These are phyloP conservation scores for Antheraea assamensis DNA, from an alignment of 2,888 invertebrate species.

Conservation along the genomic window DNA sequence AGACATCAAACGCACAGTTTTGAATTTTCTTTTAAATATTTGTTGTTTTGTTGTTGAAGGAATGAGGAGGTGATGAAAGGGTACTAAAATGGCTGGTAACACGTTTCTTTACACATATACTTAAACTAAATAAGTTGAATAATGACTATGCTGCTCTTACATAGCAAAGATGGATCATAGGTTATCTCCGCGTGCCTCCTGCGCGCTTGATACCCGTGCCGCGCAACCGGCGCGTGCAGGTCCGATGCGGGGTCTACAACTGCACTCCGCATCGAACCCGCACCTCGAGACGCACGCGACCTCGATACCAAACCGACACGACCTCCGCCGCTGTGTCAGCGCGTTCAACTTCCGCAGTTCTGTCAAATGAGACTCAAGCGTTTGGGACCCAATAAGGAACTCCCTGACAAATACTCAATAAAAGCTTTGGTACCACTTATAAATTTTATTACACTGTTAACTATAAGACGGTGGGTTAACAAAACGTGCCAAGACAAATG, in stretches of 20 bases:
- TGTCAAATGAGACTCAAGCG: constrained; percentile 29
- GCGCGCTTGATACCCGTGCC: constrained; percentile 85
- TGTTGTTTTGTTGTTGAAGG: too few relatives aligned
- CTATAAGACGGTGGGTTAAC: too few relatives aligned
- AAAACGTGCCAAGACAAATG: too few relatives aligned
- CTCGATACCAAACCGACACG: constrained; percentile 43
- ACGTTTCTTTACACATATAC: too few relatives aligned
- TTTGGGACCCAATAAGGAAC: not conserved
- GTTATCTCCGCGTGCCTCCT: constrained; percentile 79
- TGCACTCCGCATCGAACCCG: constrained; percentile 41
- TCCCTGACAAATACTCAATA: not conserved
- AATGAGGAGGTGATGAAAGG: too few relatives aligned
- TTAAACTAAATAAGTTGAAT: too few relatives aligned
- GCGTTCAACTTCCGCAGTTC: constrained; percentile 65
- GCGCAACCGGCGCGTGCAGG: constrained; percentile 83
- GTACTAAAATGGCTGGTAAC: too few relatives aligned
- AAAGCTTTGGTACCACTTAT: too few relatives aligned
- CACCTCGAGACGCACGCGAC: constrained; percentile 51
- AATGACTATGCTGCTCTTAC: constrained; percentile 40
- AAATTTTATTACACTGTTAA: too few relatives aligned
- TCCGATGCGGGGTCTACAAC: constrained; percentile 83
- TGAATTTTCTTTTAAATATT: too few relatives aligned
- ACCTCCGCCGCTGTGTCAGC: constrained; percentile 54
- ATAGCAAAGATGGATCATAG: constrained; percentile 59
- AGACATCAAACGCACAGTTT: too few relatives aligned